Evolutionary conservation across 2,113 vertebrate genomes (phyloP).

Genomic region (Melanotaenia duboulayi): DNA sequence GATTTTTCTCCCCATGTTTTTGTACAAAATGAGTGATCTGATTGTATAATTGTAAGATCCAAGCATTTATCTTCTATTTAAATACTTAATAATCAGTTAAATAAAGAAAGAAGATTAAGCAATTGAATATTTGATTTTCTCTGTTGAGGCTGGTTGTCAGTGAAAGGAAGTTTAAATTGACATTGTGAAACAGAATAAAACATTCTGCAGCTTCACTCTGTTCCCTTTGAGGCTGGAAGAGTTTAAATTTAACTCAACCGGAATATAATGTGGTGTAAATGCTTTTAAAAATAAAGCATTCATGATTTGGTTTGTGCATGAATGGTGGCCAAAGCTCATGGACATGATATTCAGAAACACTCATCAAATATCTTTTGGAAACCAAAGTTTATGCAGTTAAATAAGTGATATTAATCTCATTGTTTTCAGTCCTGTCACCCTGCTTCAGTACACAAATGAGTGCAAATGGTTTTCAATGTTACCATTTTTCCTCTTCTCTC

Average conservation of each 20-base stretch:
- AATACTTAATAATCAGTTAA: background rate
- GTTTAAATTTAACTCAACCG: background rate
- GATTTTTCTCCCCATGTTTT: no score
- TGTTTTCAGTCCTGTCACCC: background rate
- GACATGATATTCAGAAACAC: background rate
- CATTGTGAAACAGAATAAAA: no score
- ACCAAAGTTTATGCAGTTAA: no score
- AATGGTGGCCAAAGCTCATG: background rate
- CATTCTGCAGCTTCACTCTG: background rate
- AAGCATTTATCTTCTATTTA: conserved; percentile 1
- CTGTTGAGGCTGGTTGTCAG: no score
- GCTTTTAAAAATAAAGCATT: no score
- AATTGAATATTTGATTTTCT: background rate
- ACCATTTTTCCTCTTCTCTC: background rate
- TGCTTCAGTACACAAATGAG: background rate
- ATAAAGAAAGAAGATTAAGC: background rate
- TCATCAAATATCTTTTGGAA: background rate
- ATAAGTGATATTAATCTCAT: background rate
- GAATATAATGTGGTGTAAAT: background rate
- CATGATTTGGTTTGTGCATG: no score
- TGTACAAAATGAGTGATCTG: no score
- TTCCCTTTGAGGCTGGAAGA: conserved; percentile 3
- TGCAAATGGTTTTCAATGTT: background rate
- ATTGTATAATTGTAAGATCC: background rate
- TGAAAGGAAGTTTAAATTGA: no score